Base-by-base conservation (phyloP, 1,140 invertebrate species). In the Dendroctonus valens region DNA sequence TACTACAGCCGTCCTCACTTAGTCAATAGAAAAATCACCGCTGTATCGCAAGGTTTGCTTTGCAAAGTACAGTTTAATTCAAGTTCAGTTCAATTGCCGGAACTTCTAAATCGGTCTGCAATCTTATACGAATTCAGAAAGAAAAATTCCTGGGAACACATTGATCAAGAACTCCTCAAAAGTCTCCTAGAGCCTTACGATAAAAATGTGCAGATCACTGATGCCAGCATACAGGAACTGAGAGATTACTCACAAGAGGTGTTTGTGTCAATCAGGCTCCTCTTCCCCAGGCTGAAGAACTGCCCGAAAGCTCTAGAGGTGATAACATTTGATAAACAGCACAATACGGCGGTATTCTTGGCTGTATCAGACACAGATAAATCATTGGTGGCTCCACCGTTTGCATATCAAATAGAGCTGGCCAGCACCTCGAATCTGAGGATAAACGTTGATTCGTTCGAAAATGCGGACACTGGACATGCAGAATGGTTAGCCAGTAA, bases 401-500 rank as follows among this genome's bases (percentile, higher is more conserved):
- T 78, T 73, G 46, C 71, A 4, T 79, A 78, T 68, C 60, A 75
- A 61, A 69, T 79, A 7, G 63, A 74, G 41, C 58, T 74, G 15
- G 58, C 72, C 9, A 66, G 38, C 41, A 55, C 42, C 39, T 69
- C 52, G n/a, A 65, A 69, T 60, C 12, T 78, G 61, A 63, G 65
- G 64, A 69, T 78, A 15, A 69, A 65, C 51, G 59, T 79, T 6
- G 41, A 73, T 38, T 46, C 72, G 42, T 65, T 69, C 68, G 63
- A 72, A 65, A 57, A 71, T 72, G 63, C 70, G 5, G 70, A 77
- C 59, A 75, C 63, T 26, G 77, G 78, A 66, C 80, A 79, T 75
- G 77, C 80, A 40, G 64, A 73, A 38, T 87, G 86, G 86, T 75
- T 88, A 5, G 72, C 77, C 46, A 76, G 81, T 7, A 80, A 79